Percentiles rank a stretch among this genome's conserved stretches.
Evolutionary conservation across 2,888 invertebrate genomes (phyloP).

Genomic region (Dolomedes plantarius): DNA sequence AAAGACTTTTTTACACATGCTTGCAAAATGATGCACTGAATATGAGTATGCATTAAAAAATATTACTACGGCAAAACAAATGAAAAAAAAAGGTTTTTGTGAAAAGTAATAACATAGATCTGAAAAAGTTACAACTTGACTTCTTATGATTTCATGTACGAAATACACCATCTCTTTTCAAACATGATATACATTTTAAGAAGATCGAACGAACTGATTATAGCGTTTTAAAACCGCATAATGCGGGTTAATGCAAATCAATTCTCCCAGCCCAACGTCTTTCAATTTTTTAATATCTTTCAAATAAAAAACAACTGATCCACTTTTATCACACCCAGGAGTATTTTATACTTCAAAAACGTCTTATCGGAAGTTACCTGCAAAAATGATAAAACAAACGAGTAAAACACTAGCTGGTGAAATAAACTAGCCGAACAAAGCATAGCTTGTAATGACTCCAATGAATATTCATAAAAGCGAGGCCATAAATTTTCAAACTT

Average conservation of each 20-base stretch:
- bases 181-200: background rate
- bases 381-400: conserved; percentile 54
- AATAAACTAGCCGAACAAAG: conserved; percentile 8
- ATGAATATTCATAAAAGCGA: conserved; percentile 65
- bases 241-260: background rate
- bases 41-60: no score
- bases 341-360: conserved; percentile 34
- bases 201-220: background rate
- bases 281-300: conserved; percentile 15
- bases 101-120: no score
- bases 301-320: conserved; percentile 42
- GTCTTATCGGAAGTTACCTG: conserved; percentile 1
- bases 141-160: no score
- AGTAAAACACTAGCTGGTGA: conserved; percentile 21
- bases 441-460: conserved; percentile 19
- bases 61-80: no score
- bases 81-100: no score
- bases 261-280: background rate
- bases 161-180: no score
- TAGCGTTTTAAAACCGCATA: background rate
- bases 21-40: no score
- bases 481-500: conserved; percentile 40
- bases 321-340: conserved; percentile 50
- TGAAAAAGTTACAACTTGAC: no score
- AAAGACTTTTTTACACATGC: no score